phyloP scores from a whole-genome alignment of 2,888 invertebrate species.

The Tineola bisselliella region DNA sequence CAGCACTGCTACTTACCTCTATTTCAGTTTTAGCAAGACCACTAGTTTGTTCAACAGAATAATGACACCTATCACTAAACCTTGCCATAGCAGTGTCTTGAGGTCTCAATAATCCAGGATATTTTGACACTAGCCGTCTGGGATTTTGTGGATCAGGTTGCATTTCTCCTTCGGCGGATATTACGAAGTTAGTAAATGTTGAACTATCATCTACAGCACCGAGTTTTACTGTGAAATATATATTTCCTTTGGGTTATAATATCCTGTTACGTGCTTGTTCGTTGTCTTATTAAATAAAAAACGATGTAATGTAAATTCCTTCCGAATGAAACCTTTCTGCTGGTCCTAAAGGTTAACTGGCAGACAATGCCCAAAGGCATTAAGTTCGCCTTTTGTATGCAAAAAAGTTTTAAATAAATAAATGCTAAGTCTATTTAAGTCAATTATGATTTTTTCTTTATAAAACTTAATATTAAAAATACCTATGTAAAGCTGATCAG shows the following conservation, averaged over 20 bases:
- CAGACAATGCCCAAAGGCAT: too few species aligned
- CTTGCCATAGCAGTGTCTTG: constrained; percentile 31
- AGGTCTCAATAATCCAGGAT: constrained; percentile 45
- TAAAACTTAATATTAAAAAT: constrained; percentile 15
- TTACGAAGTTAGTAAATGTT: constrained; percentile 45
- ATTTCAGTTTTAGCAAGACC: constrained; percentile 36
- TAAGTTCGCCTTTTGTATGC: too few species aligned
- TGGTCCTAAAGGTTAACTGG: too few species aligned
- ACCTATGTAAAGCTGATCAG: constrained; percentile 52
- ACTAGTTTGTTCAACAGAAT: constrained; percentile 48
- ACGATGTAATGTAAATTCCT: too few species aligned
- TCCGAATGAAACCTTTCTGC: too few species aligned
- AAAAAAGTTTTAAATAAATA: too few species aligned
- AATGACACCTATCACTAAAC: constrained; percentile 47
- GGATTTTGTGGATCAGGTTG: constrained; percentile 45
- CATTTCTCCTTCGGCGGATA: constrained; percentile 51
- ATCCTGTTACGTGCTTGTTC: too few species aligned
- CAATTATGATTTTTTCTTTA: too few species aligned
- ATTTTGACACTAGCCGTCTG: constrained; percentile 30
- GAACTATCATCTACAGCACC: constrained; percentile 40
- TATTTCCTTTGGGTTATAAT: too few species aligned
- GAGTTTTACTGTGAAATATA: constrained; percentile 34
- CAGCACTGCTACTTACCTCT: constrained; percentile 29
- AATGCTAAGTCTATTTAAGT: too few species aligned
- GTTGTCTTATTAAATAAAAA: too few species aligned